A percentile compares a stretch with the other conserved stretches of the same genome.
phyloP scores from a whole-genome alignment of 2,113 vertebrate genomes.

The Zosterops lateralis region DNA sequence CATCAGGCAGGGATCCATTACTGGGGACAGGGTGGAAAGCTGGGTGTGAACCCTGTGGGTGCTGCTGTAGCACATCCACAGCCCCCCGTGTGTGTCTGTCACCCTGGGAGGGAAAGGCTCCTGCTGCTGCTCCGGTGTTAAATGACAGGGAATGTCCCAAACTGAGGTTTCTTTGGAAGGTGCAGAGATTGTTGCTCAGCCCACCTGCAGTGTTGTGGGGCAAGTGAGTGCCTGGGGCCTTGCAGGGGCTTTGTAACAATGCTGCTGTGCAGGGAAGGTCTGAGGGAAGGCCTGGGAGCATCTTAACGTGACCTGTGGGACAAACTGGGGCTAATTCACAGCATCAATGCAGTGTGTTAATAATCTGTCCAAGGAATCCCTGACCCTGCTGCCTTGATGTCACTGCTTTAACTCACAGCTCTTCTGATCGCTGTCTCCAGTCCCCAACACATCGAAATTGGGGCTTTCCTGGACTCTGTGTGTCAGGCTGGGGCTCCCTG shows the following conservation, averaged over 20 bases:
- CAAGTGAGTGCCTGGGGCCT: neutral
- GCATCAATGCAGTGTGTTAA: neutral
- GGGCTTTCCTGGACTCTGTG: neutral
- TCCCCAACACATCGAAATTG: neutral
- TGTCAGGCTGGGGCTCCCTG: neutral
- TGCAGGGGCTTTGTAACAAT: neutral
- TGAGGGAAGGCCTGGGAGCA: neutral
- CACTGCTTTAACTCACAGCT: neutral
- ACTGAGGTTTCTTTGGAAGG: neutral
- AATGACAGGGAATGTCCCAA: neutral
- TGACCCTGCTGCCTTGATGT: neutral
- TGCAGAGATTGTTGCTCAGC: neutral
- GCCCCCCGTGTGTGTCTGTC: neutral
- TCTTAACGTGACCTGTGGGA: neutral
- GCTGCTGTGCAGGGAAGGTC: neutral
- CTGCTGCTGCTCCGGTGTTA: neutral
- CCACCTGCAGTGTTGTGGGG: accelerated
- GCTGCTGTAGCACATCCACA: neutral
- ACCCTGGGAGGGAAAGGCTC: neutral
- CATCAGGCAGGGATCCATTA: accelerated
- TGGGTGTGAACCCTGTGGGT: neutral
- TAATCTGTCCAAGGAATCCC: neutral
- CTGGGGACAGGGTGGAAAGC: neutral
- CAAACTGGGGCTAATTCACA: neutral
- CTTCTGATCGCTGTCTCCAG: neutral